phyloP scores from a whole-genome alignment of 2,888 invertebrate genomes.

The Spisula subtruncata region DNA sequence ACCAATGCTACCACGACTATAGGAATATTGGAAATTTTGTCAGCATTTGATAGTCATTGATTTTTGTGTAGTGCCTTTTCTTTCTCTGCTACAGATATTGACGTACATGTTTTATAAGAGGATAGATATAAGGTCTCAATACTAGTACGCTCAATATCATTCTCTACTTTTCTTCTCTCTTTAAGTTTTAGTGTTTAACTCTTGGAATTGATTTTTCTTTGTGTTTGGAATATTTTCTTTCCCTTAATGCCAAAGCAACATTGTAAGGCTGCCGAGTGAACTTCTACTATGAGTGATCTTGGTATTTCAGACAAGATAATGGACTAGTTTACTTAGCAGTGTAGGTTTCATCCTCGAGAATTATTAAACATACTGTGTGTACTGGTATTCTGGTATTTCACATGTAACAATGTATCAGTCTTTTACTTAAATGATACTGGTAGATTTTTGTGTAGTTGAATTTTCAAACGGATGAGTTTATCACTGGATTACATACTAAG shows the following conservation, averaged over 20 bases:
- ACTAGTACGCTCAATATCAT: neutral
- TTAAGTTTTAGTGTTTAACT: neutral
- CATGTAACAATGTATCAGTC: neutral
- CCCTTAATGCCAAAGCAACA: neutral
- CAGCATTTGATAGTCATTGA: constrained; percentile 53
- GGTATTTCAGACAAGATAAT: neutral
- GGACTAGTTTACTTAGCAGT: neutral
- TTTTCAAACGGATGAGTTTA: neutral
- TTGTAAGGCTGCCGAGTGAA: neutral
- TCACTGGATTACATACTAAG: neutral
- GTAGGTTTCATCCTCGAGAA: neutral
- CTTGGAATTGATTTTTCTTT: constrained; percentile 14
- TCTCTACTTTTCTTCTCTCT: neutral
- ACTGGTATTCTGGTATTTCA: neutral
- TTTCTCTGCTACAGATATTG: constrained; percentile 18
- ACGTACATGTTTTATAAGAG: neutral
- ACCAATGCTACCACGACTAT: constrained; percentile 37
- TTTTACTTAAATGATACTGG: neutral
- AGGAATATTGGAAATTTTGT: constrained; percentile 65
- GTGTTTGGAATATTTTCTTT: neutral
- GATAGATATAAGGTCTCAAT: constrained; percentile 1
- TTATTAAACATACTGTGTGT: neutral
- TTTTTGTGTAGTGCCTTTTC: constrained; percentile 46
- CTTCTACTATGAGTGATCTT: neutral
- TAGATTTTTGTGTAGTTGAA: neutral